Evolutionary conservation across 1,140 invertebrate species (phyloP).

Genomic region (Mycetomoellerius zeteki): DNA sequence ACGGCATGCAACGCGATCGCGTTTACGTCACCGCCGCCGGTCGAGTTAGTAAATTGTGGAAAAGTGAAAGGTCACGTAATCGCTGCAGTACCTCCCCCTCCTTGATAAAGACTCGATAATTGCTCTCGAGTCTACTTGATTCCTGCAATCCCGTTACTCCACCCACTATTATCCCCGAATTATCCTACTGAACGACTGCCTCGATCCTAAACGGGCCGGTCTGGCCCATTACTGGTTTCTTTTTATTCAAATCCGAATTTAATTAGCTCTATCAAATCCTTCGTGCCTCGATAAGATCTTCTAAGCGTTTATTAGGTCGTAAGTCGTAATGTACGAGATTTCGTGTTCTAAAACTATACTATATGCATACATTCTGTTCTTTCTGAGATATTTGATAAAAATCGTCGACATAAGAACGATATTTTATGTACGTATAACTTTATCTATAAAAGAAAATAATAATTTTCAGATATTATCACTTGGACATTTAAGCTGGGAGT

Average conservation of each 20-base stretch:
- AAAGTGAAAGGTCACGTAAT: constrained; percentile 65
- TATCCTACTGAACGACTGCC: constrained; percentile 24
- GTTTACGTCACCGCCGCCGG: constrained; percentile 43
- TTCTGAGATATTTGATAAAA: background rate
- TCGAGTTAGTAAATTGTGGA: constrained; percentile 58
- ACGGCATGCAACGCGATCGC: constrained; percentile 53
- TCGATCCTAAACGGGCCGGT: constrained; percentile 16
- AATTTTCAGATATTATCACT: background rate
- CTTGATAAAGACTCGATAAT: constrained; percentile 58
- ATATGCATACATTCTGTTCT: background rate
- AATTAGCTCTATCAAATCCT: constrained; percentile 12
- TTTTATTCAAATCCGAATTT: constrained; percentile 36
- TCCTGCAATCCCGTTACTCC: constrained; percentile 57
- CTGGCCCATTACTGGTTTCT: background rate
- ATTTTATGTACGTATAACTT: background rate
- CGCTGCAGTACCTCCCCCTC: background rate
- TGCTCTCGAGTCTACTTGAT: constrained; percentile 36
- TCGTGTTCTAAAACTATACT: background rate
- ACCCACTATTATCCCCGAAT: constrained; percentile 54
- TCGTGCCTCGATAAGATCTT: background rate
- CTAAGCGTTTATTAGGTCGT: background rate
- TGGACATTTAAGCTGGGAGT: background rate
- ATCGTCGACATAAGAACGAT: background rate
- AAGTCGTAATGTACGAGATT: background rate
- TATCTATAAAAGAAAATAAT: background rate